These are phyloP conservation scores for Scolopax mira DNA, from an alignment of 2,113 vertebrate species.

Conservation along the genomic window DNA sequence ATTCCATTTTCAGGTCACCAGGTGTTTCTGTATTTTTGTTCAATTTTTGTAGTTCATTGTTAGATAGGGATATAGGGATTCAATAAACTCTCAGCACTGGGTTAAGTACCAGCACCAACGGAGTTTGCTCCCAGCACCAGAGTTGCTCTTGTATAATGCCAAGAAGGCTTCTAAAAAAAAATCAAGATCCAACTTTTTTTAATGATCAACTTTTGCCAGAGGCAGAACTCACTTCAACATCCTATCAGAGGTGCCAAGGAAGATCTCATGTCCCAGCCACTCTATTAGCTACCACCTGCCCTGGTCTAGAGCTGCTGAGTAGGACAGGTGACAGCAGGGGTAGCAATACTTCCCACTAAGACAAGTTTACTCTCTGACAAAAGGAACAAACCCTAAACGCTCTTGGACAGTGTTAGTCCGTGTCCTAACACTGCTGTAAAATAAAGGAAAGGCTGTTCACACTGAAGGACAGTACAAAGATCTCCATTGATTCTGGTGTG, in stretches of 20 bases:
- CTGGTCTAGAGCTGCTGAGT: neutral
- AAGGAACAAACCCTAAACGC: neutral
- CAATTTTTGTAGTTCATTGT: neutral
- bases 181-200: neutral
- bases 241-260: rapidly evolving
- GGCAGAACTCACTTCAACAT: neutral
- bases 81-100: neutral
- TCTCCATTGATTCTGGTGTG: neutral
- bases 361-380: neutral
- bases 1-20: neutral
- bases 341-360: neutral
- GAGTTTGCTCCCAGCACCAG: neutral
- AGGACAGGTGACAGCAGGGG: neutral
- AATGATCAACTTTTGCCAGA: neutral
- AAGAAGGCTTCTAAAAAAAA: neutral
- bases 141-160: neutral
- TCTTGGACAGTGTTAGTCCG: neutral
- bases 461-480: neutral
- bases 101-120: neutral
- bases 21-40: neutral
- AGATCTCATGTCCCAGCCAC: neutral
- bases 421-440: neutral
- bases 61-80: neutral
- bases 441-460: neutral
- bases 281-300: neutral